phyloP scores from a whole-genome alignment of 2,797 vertebrate species.

The Percopsis omiscomaycus region DNA sequence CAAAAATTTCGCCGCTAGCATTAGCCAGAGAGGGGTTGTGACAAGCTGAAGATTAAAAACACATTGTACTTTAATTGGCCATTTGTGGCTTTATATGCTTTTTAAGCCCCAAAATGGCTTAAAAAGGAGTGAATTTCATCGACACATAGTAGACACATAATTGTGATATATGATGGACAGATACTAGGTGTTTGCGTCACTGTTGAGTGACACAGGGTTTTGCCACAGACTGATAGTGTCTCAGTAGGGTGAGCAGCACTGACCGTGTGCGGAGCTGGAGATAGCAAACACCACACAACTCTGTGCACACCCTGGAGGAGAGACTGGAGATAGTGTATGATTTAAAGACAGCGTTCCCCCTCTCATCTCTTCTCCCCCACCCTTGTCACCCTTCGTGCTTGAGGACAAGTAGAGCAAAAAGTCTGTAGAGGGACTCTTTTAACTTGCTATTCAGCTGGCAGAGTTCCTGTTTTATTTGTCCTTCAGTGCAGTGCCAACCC shows the following conservation, averaged over 20 bases:
- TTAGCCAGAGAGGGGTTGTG: no score
- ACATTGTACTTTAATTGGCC: no score
- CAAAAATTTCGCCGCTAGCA: no score
- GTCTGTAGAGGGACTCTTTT: neutral
- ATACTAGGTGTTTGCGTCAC: no score
- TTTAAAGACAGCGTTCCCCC: neutral
- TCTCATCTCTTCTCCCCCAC: neutral
- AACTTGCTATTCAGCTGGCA: slow-evolving; percentile 7
- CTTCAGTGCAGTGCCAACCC: slow-evolving; percentile 1
- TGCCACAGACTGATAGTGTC: neutral
- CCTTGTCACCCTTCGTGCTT: no score
- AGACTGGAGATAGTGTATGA: neutral
- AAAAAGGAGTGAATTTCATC: no score
- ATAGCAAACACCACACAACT: neutral
- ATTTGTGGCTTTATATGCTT: no score
- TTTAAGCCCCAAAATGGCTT: no score
- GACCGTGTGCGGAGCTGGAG: neutral
- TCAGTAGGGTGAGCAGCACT: neutral
- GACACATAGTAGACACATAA: no score
- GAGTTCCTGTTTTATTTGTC: neutral
- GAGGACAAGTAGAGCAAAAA: slow-evolving; percentile 2
- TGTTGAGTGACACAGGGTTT: no score
- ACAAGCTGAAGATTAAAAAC: no score
- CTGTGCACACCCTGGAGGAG: neutral
- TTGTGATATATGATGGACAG: no score